Base-by-base conservation (phyloP, 2,888 invertebrate genomes). In the Vannuccia rotundouncinata region DNA sequence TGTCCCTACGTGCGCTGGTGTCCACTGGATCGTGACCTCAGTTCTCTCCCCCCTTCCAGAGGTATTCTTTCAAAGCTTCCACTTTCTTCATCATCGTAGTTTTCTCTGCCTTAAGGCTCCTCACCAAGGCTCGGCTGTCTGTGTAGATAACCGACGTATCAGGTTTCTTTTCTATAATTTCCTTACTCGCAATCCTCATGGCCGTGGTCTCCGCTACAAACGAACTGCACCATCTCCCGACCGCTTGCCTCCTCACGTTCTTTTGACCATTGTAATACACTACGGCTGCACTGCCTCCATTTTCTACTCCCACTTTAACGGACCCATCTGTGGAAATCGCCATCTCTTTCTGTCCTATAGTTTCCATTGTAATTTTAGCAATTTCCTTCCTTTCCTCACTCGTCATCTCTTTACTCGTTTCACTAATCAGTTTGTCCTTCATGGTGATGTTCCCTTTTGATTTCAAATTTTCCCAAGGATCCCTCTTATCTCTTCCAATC, bases 171-270 rank as follows among this genome's bases (percentile, higher is more conserved):
- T 73, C 73, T 5, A 5, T 13, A 13, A 73, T 73, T n/a, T n/a
- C 73, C 73, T 73, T 27, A n/a, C 22, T 5, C 22, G 22, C 73
- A 10, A 25, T 27, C 73, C 73, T 5, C 73, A 73, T 5, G 5
- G 73, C 73, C 22, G n/a, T n/a, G 10, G 73, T 73, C 22, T 73
- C 73, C 22, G 22, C 73, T 22, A 27, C 22, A 22, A 13, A 73
- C 22, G 73, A 73, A n/a, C 73, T 73, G 22, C 73, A 25, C 73
- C 73, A 73, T n/a, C n/a, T 73, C 73, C 73, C 73, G 27, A 22
- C 73, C 5, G 27, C 73, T 27, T 27, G 22, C n/a, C 22, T 73
- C n/a, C 73, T 73, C 22, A 73, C 73, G 22, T 5, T 5, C 22
- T 73, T 27, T 2, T 5, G 2, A 2, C 73, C 73, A 10, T 22